Evolutionary conservation across 2,797 vertebrate species (phyloP).

Genomic region (Enteromius thamalakanensis): DNA sequence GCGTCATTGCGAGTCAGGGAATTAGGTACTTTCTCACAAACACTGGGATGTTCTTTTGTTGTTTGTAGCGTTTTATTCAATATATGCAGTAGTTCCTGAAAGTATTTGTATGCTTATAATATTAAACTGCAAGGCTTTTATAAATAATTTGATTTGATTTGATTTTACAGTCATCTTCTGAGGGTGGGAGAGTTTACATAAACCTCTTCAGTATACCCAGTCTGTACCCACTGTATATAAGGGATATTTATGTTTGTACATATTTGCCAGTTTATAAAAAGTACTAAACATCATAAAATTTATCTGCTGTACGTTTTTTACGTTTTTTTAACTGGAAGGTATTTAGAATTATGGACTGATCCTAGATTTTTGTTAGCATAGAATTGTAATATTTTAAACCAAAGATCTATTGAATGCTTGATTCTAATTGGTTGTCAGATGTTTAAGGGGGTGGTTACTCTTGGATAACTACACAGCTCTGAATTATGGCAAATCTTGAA

Average conservation of each 20-base stretch:
- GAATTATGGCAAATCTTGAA: neutral
- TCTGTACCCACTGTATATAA: too few relatives aligned
- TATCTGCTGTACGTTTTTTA: neutral
- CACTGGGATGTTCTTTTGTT: conserved; percentile 20
- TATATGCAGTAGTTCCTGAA: neutral
- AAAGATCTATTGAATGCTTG: neutral
- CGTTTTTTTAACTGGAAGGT: neutral
- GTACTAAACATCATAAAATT: neutral
- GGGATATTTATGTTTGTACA: too few relatives aligned
- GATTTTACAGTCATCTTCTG: conserved; percentile 30
- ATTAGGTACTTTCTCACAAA: conserved; percentile 33
- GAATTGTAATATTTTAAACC: neutral
- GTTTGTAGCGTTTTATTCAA: neutral
- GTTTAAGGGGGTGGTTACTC: neutral
- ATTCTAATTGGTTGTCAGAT: conserved; percentile 6
- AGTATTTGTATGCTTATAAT: neutral
- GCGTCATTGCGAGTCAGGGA: conserved; percentile 20
- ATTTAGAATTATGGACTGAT: neutral
- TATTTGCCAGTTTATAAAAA: too few relatives aligned
- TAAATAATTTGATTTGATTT: neutral
- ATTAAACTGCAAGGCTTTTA: neutral
- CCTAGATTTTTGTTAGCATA: neutral
- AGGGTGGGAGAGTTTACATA: conserved; percentile 23
- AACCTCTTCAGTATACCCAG: neutral
- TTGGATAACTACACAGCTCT: neutral